A percentile compares a stretch with the other conserved stretches of the same genome.
Evolutionary conservation across 2,797 vertebrate genomes (phyloP).

Genomic region (Gadopsis marmoratus): DNA sequence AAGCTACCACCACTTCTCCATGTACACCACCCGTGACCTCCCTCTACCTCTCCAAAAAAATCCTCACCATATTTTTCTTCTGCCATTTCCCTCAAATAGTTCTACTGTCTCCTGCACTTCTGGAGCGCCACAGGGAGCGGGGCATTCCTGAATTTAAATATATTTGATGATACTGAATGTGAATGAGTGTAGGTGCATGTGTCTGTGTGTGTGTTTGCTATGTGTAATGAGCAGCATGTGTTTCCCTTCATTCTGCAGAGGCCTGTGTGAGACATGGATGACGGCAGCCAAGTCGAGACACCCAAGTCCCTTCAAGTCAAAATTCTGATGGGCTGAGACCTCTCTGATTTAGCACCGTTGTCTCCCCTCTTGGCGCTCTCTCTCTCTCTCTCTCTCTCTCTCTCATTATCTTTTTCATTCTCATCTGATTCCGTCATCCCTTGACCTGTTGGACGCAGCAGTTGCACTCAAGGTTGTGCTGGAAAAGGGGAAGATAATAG

Average conservation of each 20-base stretch:
- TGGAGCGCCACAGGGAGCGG: constrained; percentile 37
- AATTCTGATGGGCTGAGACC: constrained; percentile 70
- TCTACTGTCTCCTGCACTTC: constrained; percentile 67
- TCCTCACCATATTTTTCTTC: constrained; percentile 55
- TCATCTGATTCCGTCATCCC: constrained; percentile 77
- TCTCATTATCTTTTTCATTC: constrained; percentile 77
- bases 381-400: constrained; percentile 40
- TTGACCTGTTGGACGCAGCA: constrained; percentile 76
- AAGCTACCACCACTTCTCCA: constrained; percentile 66
- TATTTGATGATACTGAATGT: constrained; percentile 73
- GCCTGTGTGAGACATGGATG: constrained; percentile 46
- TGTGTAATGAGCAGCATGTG: constrained; percentile 46
- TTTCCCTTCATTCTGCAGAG: constrained; percentile 42
- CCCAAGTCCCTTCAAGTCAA: constrained; percentile 68
- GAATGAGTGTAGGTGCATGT: constrained; percentile 51
- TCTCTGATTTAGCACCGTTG: constrained; percentile 76
- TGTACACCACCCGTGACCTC: constrained; percentile 57
- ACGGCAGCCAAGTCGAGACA: constrained; percentile 50
- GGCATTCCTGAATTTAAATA: constrained; percentile 69
- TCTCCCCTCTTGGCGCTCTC: constrained; percentile 47
- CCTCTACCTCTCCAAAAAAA: constrained; percentile 55
- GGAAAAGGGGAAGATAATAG: constrained; percentile 72
- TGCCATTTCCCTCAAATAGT: constrained; percentile 61
- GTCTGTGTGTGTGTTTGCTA: constrained; percentile 51
- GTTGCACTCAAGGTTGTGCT: constrained; percentile 62